Conservation (phyloP, 2,113 vertebrate genomes). For the Cololabis saira region DNA sequence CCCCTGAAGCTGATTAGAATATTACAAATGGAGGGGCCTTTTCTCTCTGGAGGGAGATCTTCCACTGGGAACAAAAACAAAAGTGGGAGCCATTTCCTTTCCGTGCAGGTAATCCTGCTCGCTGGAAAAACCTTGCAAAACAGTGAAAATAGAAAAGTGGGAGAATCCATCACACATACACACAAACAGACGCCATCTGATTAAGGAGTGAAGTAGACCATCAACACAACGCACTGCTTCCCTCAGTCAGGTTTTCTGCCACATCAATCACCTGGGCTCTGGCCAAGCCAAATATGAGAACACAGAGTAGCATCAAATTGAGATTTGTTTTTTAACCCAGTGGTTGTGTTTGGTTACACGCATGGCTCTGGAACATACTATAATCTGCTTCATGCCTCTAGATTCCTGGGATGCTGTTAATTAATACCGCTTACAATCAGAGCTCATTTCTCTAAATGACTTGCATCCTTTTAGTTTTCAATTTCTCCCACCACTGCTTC, state of each 20-base stretch:
- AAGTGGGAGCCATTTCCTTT: constrained; percentile 53
- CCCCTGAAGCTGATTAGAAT: constrained; percentile 49
- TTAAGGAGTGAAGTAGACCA: constrained; percentile 83
- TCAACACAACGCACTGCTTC: constrained; percentile 70
- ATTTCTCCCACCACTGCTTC: neutral
- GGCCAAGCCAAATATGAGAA: constrained; percentile 74
- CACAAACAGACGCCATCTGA: constrained; percentile 63
- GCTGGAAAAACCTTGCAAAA: constrained; percentile 50
- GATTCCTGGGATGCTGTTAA: constrained; percentile 74
- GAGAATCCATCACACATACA: constrained; percentile 45
- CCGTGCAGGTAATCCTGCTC: constrained; percentile 70
- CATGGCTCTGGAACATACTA: constrained; percentile 24
- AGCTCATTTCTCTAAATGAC: constrained; percentile 51
- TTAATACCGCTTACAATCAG: constrained; percentile 70
- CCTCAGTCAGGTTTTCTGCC: constrained; percentile 65
- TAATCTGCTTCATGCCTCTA: constrained; percentile 68
- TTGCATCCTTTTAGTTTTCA: constrained; percentile 41
- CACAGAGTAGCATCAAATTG: constrained; percentile 67
- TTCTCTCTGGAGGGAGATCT: constrained; percentile 41
- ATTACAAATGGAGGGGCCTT: constrained; percentile 51
- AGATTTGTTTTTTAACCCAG: constrained; percentile 48
- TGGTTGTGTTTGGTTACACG: constrained; percentile 58
- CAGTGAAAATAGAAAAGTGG: constrained; percentile 20
- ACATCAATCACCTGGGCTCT: constrained; percentile 74
- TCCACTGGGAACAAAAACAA: constrained; percentile 46